A percentile compares a stretch with the other conserved stretches of the same genome.
Evolutionary conservation across 2,113 vertebrate genomes (phyloP).

Genomic region (Noctilio leporinus): DNA sequence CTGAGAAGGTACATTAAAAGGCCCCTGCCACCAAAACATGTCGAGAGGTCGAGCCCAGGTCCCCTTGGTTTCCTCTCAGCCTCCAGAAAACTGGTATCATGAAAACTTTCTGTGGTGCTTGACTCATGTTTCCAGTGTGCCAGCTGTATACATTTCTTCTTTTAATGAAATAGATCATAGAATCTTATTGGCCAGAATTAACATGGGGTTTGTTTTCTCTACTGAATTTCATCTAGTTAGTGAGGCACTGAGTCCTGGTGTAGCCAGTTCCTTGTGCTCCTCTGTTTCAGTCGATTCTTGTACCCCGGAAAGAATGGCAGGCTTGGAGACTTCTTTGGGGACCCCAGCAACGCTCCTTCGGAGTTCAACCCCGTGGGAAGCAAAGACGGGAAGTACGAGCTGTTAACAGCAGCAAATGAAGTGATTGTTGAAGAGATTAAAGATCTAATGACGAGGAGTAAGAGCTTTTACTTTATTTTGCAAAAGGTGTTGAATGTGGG

Average conservation of each 20-base stretch:
- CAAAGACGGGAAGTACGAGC: constrained; percentile 94
- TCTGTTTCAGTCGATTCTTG: constrained; percentile 86
- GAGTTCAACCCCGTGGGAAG: constrained; percentile 82
- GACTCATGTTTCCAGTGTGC: neutral
- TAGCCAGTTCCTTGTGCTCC: fast-evolving
- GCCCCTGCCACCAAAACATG: neutral
- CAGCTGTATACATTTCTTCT: neutral
- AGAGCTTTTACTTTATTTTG: constrained; percentile 31
- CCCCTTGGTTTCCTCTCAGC: neutral
- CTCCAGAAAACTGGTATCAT: neutral
- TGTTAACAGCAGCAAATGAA: constrained; percentile 90
- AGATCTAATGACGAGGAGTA: constrained; percentile 91
- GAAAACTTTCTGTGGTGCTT: neutral
- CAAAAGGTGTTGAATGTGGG: neutral
- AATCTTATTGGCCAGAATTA: neutral
- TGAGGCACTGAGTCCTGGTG: neutral
- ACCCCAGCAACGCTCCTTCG: constrained; percentile 60
- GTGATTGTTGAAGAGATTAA: constrained; percentile 90
- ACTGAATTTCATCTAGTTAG: neutral
- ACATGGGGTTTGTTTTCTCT: neutral
- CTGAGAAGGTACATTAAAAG: neutral
- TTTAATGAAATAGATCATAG: neutral
- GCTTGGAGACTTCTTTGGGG: constrained; percentile 78
- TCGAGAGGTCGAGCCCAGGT: neutral
- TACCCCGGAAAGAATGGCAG: constrained; percentile 89